Base-by-base conservation (phyloP, 1,140 invertebrate genomes). In the Lanistes nyassanus region DNA sequence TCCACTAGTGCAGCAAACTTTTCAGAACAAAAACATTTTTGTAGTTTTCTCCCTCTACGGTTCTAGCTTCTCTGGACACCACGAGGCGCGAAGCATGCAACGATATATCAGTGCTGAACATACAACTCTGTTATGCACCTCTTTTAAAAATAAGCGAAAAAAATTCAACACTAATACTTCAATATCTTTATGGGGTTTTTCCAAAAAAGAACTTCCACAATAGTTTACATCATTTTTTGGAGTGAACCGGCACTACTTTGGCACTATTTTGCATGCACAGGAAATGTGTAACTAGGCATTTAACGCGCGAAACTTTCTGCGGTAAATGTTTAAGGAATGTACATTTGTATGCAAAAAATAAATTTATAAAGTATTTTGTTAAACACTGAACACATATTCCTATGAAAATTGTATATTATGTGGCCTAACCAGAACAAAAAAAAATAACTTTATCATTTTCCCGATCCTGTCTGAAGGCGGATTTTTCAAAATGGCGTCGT, bases 401-500 rank as follows among this genome's bases (percentile, higher is more conserved):
- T 23, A 23, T 53, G 51, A 53, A 53, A 53, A 13, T 23, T 11
- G 13, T 53, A 53, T 11, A 13, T 65, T 29, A 36, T 29, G 64
- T 62, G 60, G 19, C 9, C 19, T 16, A 36, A 13, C 11, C 9
- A 29, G 29, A 62, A 29, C 31, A 26, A 11, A 29, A 16, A 29
- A 11, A 62, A 42, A 23, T 67, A n/a, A n/a, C n/a, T 42, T 47
- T 47, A 6, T 34, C 34, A 37, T 56, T 70, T 58, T 34, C 56
- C 29, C 68, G 68, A n/a, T 60, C 29, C 37, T 47, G 16, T 67
- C 26, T 51, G n/a, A 77, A 76, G 72, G 79, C 76, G 77, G 67
- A 72, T 60, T 65, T 76, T 77, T 79, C 71, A 82, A 82, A 80
- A 84, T 83, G 81, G 80, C 80, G 75, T 56, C 66, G 58, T 36